Base-by-base conservation (phyloP, 2,113 vertebrate genomes). In the Diadophis punctatus region DNA sequence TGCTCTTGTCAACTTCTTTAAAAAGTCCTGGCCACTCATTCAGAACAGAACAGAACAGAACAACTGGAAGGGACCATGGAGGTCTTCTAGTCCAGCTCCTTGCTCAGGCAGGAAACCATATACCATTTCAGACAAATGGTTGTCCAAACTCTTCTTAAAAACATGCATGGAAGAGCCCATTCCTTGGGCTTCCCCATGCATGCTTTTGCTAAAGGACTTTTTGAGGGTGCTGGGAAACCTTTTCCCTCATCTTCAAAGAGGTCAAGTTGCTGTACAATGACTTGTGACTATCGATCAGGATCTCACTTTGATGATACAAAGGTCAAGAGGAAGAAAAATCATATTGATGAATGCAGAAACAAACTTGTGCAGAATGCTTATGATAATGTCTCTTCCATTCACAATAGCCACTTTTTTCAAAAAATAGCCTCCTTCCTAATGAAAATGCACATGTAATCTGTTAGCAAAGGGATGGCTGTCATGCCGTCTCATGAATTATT, bases 401-500 rank as follows among this genome's bases (percentile, higher is more conserved):
- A 96, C 97, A 97, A 98, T 97, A 98, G 96, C 96, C 93, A 96
- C 97, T 97, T 96, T 93, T 91, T 95, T n/a, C n/a, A 98, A 96
- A 97, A 96, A 97, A 98, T 98, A 96, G 97, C 97, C 97, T 94
- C 93, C 96, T 97, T 96, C 94, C 97, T 98, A 97, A 98, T 98
- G 98, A 98, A 98, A 98, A 98, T 97, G 96, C 97, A 97, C 98
- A 96, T 98, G 97, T 98, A 98, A 98, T 98, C 97, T 97, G 97
- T 97, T 96, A 96, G 97, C 93, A 96, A 95, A 95, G 96, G 96
- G 95, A 88, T 96, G 97, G 96, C 95, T 87, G 96, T 97, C 98
- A 30, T 95, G 94, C 96, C 92, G 97, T 96, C 96, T 97, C 98
- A 99, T 99, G 98, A 99, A 99, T 99, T 98, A 99, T 99, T 98